These are phyloP conservation scores for Umimayanthus kanabou DNA, from an alignment of 92 coral and sea anemone genomes.

Conservation along the genomic window DNA sequence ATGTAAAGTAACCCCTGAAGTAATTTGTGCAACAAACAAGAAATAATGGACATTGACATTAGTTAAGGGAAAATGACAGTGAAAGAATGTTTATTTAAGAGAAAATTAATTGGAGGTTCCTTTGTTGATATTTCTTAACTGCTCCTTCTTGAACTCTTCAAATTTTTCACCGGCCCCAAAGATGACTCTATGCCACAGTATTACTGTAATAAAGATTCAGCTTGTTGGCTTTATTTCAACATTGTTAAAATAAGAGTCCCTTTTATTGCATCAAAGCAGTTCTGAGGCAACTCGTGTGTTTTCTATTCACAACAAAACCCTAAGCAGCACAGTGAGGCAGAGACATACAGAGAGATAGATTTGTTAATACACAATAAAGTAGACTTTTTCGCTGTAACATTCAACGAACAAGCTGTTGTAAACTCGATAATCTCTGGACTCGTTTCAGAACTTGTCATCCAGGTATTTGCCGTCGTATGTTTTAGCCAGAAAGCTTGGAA, in stretches of 20 bases:
- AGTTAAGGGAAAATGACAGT: no score
- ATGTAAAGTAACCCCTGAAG: no score
- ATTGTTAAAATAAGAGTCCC: no score
- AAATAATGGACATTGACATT: no score
- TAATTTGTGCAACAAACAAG: no score
- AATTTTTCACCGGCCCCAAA: no score
- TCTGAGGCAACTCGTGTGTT: neutral
- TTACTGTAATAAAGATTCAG: neutral
- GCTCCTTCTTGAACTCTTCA: no score
- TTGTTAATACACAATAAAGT: no score
- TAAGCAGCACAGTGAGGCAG: neutral
- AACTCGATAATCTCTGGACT: neutral
- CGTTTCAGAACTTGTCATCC: constrained; percentile 62
- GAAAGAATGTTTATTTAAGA: no score
- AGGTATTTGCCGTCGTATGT: constrained; percentile 77
- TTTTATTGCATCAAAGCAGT: neutral
- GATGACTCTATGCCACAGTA: neutral
- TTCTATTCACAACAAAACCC: neutral
- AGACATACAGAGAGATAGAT: neutral
- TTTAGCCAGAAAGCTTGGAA: constrained; percentile 85
- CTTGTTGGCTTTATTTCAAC: neutral
- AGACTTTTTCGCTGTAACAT: neutral
- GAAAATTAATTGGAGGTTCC: no score
- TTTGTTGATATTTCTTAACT: no score
- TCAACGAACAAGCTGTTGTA: neutral